Evolutionary conservation across 2,113 vertebrate genomes (phyloP).

Genomic region (Pseudonaja textilis): DNA sequence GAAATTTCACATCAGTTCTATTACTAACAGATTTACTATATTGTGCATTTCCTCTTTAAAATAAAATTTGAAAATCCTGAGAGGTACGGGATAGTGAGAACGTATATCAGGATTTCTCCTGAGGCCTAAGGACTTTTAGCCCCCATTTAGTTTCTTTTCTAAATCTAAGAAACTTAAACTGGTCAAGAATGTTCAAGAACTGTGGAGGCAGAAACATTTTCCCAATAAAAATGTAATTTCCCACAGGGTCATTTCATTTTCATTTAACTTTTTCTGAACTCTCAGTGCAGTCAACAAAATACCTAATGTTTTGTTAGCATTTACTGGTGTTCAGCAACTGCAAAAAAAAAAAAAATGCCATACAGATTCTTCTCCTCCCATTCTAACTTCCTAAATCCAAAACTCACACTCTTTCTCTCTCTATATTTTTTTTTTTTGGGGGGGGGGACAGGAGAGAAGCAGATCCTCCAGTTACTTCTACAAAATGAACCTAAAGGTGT

Average conservation of each 20-base stretch:
- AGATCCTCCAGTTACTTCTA: background rate
- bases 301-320: constrained; percentile 23
- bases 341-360: constrained; percentile 5
- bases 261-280: constrained; percentile 20
- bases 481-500: background rate
- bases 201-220: constrained; percentile 4
- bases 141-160: background rate
- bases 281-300: constrained; percentile 7
- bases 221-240: constrained; percentile 37
- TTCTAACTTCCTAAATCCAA: background rate
- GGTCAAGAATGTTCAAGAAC: constrained; percentile 17
- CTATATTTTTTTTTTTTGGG: background rate
- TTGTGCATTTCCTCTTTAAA: background rate
- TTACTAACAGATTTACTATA: background rate
- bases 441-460: background rate
- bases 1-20: background rate
- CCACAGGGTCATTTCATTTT: constrained; percentile 25
- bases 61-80: background rate
- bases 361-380: background rate
- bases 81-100: background rate
- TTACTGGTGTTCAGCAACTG: background rate
- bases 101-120: background rate
- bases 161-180: constrained; percentile 9
- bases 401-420: background rate
- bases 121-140: background rate